These are phyloP conservation scores for Torymus tubicola DNA, from an alignment of 2,888 invertebrate genomes.

Conservation along the genomic window DNA sequence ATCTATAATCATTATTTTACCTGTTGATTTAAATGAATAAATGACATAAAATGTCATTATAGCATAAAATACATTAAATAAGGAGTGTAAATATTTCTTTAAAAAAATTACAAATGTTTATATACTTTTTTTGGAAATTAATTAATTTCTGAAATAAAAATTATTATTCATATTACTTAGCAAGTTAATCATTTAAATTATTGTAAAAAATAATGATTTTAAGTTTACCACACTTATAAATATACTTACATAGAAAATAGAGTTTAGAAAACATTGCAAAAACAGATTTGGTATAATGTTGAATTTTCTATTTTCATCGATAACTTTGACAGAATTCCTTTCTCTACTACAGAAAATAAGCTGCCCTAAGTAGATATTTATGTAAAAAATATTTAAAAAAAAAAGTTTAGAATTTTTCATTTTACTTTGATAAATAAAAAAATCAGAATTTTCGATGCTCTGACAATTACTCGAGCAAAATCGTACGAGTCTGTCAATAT, in stretches of 20 bases:
- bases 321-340: constrained; percentile 1
- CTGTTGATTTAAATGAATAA: no score
- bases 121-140: no score
- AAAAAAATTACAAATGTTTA: no score
- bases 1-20: neutral
- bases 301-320: constrained; percentile 7
- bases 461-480: constrained; percentile 7
- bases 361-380: constrained; percentile 28
- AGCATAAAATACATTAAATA: no score
- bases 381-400: constrained; percentile 1
- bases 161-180: neutral
- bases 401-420: constrained; percentile 14
- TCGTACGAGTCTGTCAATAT: constrained; percentile 22
- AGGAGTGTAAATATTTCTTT: no score
- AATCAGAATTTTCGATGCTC: constrained; percentile 29
- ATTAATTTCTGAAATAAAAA: neutral
- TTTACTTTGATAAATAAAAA: constrained; percentile 20
- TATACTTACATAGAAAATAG: neutral
- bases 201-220: constrained; percentile 6
- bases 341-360: constrained; percentile 30
- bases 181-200: neutral
- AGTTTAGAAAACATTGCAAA: neutral
- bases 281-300: neutral
- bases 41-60: no score
- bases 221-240: neutral